Conservation (phyloP, 1,140 invertebrate species). For the Branchinecta lindahli region DNA sequence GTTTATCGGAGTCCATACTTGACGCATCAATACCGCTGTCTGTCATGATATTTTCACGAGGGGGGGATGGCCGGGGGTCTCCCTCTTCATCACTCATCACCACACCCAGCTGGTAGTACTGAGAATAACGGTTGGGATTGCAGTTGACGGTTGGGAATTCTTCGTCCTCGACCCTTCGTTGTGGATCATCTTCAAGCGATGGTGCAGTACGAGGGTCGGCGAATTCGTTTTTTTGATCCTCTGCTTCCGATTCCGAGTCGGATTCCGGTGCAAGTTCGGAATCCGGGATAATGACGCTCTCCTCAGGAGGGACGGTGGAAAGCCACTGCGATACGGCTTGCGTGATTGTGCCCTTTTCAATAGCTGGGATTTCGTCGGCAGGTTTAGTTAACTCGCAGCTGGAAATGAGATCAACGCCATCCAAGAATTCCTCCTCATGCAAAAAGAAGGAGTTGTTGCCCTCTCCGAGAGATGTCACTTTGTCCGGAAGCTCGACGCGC, state of each 20-base stretch:
- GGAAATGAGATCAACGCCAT: not conserved
- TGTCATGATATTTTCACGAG: too few relatives aligned
- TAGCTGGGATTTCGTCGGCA: not conserved
- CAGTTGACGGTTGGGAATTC: not conserved
- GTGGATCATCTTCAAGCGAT: conserved; percentile 6
- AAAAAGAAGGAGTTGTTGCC: too few relatives aligned
- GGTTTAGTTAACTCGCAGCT: not conserved
- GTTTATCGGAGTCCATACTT: not conserved
- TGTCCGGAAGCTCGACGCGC: not conserved
- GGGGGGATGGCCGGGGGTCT: not conserved
- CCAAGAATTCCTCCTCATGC: not conserved
- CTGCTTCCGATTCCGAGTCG: not conserved
- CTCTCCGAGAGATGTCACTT: not conserved
- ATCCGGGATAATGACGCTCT: not conserved
- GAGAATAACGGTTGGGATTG: not conserved
- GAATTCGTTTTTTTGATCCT: not conserved
- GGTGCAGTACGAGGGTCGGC: conserved; percentile 7
- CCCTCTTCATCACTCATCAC: not conserved
- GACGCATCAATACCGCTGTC: not conserved
- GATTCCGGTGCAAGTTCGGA: too few relatives aligned
- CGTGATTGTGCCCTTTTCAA: conserved; percentile 1
- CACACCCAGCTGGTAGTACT: not conserved
- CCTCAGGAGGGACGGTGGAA: not conserved
- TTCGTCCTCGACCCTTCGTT: not conserved
- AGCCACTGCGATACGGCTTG: not conserved